Evolutionary conservation across 2,888 invertebrate genomes (phyloP), one percentile per base, ranked within the genome.

Genomic region (Athripsodes cinereus): DNA sequence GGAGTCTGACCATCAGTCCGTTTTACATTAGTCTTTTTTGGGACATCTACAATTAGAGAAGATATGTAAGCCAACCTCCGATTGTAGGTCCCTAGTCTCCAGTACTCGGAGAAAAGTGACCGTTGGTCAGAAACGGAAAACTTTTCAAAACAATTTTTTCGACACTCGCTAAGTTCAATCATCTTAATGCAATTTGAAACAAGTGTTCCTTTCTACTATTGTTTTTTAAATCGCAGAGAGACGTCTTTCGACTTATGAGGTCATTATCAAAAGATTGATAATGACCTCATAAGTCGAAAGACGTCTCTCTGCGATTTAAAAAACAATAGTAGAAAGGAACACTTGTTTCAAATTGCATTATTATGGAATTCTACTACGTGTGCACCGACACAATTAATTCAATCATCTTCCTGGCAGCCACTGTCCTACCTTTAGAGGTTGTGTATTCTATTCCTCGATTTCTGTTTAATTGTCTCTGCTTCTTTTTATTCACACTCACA

Each of bases 11-110:
- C 46, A 16, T 46, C 46, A 6, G 11, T 11, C 18, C 46, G 46
- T 11, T 11, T 46, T 11, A 8, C 10, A 5, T 13, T 46, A 16
- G 46, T 11, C 46, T 46, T 46, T 16, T 46, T 46, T 46, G 46
- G 46, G n/a, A 16, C 46, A 46, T 46, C 46, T 46, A 46, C 46
- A 46, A 46, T 46, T 11, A 46, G 46, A 46, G 46, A 46, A 6
- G 46, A 46, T 13, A 46, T 18, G n/a, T 46, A 46, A 13, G 46
- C 18, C 16, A 18, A 46, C n/a, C 11, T 46, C 16, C 5, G 6
- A 46, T 16, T 46, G n/a, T 13, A 46, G n/a, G 10, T 11, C 10
- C 46, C 46, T 16, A 46, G 6, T 8, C n/a, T 46, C 13, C 18
- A 46, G 18, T 46, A 46, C 6, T 46, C 16, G 8, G 46, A 46